Percentiles rank a stretch among this genome's conserved stretches.
Evolutionary conservation across 2,797 vertebrate species (phyloP).

Genomic region (Craterocephalus amniculus): DNA sequence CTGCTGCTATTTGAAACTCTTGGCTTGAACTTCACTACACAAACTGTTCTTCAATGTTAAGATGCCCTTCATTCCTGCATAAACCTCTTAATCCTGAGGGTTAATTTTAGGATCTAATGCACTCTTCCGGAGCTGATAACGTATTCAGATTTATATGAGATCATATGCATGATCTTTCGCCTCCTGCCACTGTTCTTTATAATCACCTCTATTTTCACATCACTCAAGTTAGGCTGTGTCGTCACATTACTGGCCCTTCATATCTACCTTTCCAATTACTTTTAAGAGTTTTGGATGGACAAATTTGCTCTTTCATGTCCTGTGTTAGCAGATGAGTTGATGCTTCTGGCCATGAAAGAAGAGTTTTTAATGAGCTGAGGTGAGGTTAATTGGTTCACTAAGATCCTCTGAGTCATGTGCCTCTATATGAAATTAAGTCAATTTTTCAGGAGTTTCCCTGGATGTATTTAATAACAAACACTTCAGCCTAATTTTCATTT

Average conservation of each 20-base stretch:
- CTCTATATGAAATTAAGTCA: conserved; percentile 84
- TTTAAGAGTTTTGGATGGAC: conserved; percentile 84
- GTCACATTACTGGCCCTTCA: conserved; percentile 77
- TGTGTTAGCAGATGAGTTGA: conserved; percentile 81
- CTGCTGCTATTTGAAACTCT: background rate
- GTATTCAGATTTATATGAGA: conserved; percentile 37
- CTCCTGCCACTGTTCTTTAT: conserved; percentile 44
- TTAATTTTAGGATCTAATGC: conserved; percentile 46
- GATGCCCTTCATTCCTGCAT: conserved; percentile 37
- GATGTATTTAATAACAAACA: conserved; percentile 87
- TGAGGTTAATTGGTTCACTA: conserved; percentile 87
- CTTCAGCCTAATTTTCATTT: conserved; percentile 82
- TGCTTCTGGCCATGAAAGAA: conserved; percentile 83
- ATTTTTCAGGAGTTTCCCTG: conserved; percentile 84
- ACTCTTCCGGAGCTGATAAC: conserved; percentile 32
- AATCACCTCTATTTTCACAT: conserved; percentile 72
- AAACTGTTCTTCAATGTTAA: conserved; percentile 24
- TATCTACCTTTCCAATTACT: conserved; percentile 87
- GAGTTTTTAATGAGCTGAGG: conserved; percentile 86
- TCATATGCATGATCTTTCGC: conserved; percentile 25
- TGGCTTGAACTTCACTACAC: background rate
- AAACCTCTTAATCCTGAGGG: conserved; percentile 61
- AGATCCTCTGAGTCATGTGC: conserved; percentile 83
- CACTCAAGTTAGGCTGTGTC: conserved; percentile 75
- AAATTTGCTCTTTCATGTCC: conserved; percentile 86